Conservation (phyloP, 2,113 vertebrate genomes). For the Anser brachyrhynchus region DNA sequence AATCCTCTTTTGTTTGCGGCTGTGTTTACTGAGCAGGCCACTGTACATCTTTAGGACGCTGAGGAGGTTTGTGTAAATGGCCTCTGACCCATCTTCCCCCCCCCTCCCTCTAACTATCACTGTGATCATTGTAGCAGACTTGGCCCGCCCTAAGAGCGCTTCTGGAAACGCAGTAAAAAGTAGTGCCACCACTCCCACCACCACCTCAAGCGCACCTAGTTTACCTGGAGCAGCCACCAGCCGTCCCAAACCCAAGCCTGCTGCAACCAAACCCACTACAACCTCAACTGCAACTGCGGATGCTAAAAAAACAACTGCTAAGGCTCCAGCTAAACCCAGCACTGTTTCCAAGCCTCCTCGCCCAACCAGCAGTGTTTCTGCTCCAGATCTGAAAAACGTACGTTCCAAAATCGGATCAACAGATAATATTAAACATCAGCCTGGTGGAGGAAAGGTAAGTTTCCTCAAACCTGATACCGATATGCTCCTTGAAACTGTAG, state of each 20-base stretch:
- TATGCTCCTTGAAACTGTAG: background rate
- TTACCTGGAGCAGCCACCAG: background rate
- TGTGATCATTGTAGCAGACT: slow-evolving; percentile 19
- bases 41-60: accelerated
- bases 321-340: slow-evolving; percentile 8
- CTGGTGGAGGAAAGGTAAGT: slow-evolving; percentile 93
- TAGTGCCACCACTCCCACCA: slow-evolving; percentile 23
- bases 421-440: slow-evolving; percentile 92
- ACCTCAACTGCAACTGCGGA: slow-evolving; percentile 51
- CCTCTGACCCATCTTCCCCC: background rate
- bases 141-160: slow-evolving; percentile 78
- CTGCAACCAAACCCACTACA: slow-evolving; percentile 58
- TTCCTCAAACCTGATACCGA: background rate
- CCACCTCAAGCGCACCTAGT: slow-evolving; percentile 60
- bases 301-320: slow-evolving; percentile 79
- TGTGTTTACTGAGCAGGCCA: accelerated
- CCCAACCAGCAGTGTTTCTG: slow-evolving; percentile 64
- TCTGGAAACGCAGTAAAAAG: slow-evolving; percentile 61
- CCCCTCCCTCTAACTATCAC: background rate
- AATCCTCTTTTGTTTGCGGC: background rate
- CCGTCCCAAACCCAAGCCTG: slow-evolving; percentile 72
- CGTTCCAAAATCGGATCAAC: slow-evolving; percentile 94
- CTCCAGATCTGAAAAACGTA: slow-evolving; percentile 82
- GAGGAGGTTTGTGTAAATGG: accelerated
- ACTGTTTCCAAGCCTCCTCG: slow-evolving; percentile 63